A percentile compares a stretch with the other conserved stretches of the same genome.
These are phyloP conservation scores for Gymnothorax reevesii DNA, from an alignment of 2,797 vertebrate species.

Conservation along the genomic window DNA sequence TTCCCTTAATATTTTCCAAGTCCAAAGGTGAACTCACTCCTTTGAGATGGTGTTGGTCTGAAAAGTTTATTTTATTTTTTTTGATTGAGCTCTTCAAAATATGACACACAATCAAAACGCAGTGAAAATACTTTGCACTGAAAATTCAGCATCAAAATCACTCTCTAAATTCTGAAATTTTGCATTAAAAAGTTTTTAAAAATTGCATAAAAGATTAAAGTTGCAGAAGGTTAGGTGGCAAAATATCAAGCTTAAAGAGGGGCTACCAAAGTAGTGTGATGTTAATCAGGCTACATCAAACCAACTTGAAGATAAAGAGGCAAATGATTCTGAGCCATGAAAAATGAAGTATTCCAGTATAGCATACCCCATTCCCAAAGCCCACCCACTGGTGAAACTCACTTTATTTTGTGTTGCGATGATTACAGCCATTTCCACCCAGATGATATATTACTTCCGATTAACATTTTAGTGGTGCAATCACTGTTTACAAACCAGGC, in stretches of 20 bases:
- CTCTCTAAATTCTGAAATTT: not conserved
- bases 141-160: not conserved
- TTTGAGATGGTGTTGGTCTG: not conserved
- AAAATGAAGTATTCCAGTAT: not conserved
- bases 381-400: not conserved
- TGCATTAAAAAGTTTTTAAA: not conserved
- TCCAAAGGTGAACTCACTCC: not conserved
- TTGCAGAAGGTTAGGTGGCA: not conserved
- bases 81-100: not conserved
- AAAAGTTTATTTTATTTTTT: not conserved
- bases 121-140: not conserved
- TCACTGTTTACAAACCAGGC: not conserved
- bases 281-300: not conserved
- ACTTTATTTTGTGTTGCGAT: not conserved
- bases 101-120: not conserved
- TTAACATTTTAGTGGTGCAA: not conserved
- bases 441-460: not conserved
- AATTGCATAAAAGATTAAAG: not conserved
- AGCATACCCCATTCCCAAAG: not conserved
- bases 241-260: not conserved
- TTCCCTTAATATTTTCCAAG: not conserved
- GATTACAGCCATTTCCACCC: not conserved
- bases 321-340: not conserved
- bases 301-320: not conserved
- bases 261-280: not conserved